A percentile compares a stretch with the other conserved stretches of the same genome.
phyloP scores from a whole-genome alignment of 2,113 vertebrate genomes.

The Pteronura brasiliensis region DNA sequence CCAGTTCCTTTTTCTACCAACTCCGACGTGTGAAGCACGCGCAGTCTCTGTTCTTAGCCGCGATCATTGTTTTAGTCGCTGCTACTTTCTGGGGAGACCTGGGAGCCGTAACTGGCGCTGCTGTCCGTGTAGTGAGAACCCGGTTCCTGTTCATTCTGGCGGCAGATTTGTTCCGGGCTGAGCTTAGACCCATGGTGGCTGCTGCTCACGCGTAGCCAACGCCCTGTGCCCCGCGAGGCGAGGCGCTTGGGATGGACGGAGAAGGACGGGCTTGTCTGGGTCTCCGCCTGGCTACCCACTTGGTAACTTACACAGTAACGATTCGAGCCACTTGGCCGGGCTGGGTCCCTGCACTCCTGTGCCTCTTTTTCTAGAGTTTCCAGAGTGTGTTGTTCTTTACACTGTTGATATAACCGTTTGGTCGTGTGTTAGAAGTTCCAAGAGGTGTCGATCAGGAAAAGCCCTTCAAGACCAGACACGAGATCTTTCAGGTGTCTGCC shows the following conservation, averaged over 20 bases:
- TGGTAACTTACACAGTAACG: background rate
- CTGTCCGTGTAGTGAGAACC: too few relatives aligned
- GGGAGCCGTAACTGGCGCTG: background rate
- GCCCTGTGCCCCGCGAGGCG: background rate
- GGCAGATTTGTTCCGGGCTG: background rate
- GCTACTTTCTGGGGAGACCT: background rate
- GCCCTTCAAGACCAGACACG: background rate
- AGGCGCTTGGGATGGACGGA: background rate
- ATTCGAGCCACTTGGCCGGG: background rate
- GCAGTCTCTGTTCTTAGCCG: background rate
- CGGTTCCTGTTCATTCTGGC: too few relatives aligned
- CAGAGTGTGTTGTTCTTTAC: background rate
- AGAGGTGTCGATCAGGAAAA: background rate
- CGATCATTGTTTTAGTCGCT: background rate
- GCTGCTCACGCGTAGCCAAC: background rate
- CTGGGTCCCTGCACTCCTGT: background rate
- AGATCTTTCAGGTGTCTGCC: background rate
- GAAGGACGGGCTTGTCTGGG: background rate
- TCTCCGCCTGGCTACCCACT: background rate
- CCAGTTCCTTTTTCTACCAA: background rate
- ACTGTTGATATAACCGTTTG: background rate
- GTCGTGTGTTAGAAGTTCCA: background rate
- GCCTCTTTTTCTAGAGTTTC: background rate
- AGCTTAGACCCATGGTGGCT: background rate
- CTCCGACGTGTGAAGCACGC: background rate